phyloP scores from a whole-genome alignment of 92 coral and sea anemone species.

The Epizoanthus fatuus region DNA sequence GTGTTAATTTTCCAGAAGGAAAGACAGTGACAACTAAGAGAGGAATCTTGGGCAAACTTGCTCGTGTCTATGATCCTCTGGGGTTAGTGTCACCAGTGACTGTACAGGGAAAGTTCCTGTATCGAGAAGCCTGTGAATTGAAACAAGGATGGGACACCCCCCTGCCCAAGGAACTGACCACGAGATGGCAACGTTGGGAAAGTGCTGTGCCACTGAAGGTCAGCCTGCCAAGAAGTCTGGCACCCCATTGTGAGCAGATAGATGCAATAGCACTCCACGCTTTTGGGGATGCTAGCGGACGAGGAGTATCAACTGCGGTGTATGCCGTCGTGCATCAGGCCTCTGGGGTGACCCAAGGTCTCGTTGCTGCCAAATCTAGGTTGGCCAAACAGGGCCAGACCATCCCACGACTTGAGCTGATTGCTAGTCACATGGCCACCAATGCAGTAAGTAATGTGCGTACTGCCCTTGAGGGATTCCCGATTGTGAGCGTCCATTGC shows the following conservation, averaged over 20 bases:
- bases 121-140: not conserved
- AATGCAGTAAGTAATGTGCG: slow-evolving; percentile 30
- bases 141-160: slow-evolving; percentile 9
- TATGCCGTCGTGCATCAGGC: slow-evolving; percentile 31
- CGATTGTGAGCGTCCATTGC: slow-evolving; percentile 21
- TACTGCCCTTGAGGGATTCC: slow-evolving; percentile 43
- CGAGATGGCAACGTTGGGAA: no score
- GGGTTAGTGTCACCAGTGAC: slow-evolving; percentile 8
- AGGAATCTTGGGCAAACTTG: slow-evolving; percentile 12
- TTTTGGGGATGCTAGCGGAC: slow-evolving; percentile 45
- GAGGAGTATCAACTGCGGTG: slow-evolving; percentile 35
- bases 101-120: not conserved
- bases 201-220: no score
- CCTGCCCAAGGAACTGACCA: no score
- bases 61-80: slow-evolving; percentile 6
- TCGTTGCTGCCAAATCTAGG: slow-evolving; percentile 46
- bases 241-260: slow-evolving; percentile 20
- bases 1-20: not conserved
- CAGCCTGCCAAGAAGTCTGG: slow-evolving; percentile 20
- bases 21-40: not conserved
- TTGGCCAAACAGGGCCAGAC: slow-evolving; percentile 50
- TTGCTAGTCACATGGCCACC: slow-evolving; percentile 35
- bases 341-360: slow-evolving; percentile 19
- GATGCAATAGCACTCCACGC: slow-evolving; percentile 34
- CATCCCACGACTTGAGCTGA: slow-evolving; percentile 45